Evolutionary conservation across 2,797 vertebrate genomes (phyloP), one percentile per base, ranked within the genome.

Genomic region (Poecile montanus): DNA sequence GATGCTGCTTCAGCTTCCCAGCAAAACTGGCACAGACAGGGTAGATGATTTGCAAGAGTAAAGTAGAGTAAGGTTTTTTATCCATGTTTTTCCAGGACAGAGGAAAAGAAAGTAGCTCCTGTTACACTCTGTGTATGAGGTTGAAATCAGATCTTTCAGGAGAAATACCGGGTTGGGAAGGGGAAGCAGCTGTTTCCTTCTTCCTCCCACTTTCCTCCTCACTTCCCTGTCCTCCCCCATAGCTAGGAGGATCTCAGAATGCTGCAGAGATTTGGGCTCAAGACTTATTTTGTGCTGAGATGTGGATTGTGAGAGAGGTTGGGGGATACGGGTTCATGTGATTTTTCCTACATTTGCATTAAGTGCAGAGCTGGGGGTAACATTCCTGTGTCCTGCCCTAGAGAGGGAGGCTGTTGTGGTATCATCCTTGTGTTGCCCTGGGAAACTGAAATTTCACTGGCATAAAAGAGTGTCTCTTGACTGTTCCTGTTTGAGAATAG

Each of bases 291-390:
- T 40, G 9, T 60, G 17, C 11, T 11, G 53, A 74, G 42, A 7
- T 34, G 34, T 21, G 18, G 21, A 16, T 11, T 0, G 0, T 40
- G n/a, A 65, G 15, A 5, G 21, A 34, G 47, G 16, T 40, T 74
- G 29, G 30, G 26, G 38, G 6, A 8, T 63, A 20, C 0, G 5
- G 15, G 27, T 74, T 73, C 8, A 3, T 9, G 13, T 45, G 9
- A 54, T 57, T 87, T 83, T 82, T 63, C 32, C 42, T 32, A 3
- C 0, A 0, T 40, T 73, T 6, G 0, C 5, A 1, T 57, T 18
- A 71, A 61, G n/a, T 11, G 15, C 19, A 4, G 51, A 53, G 36
- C 47, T 40, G 13, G 26, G 17, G 50, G 32, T 65, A 26, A 3
- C 0, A 1, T 32, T 83, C 19, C n/a, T 9, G n/a, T 36, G 57